Evolutionary conservation across 2,113 vertebrate genomes (phyloP), one percentile per base, ranked within the genome.

Genomic region (Isichthys henryi): DNA sequence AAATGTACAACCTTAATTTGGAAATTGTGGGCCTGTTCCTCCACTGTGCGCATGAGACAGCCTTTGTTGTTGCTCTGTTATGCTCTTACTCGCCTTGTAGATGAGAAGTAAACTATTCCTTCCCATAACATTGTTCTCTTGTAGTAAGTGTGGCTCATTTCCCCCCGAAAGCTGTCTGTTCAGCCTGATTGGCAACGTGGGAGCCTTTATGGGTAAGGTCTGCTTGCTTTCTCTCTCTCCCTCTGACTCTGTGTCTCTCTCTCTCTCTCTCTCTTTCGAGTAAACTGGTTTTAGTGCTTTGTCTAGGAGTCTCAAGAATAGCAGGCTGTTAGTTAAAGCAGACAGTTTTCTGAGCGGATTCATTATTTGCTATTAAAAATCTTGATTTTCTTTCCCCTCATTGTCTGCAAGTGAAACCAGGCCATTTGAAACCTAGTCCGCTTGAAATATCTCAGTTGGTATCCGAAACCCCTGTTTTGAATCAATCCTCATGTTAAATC

Each of bases 161-260:
- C 97, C 97, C 90, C 97, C 97, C 3, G 97, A 98, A 93, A 98
- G 97, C 94, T 98, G 97, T 90, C 95, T 98, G 92, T 98, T 98
- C 96, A 98, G 97, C 92, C 95, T 98, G 91, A 97, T 98, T 74
- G 97, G 97, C 86, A 98, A 98, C 85, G 91, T 98, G 50, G 97
- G 97, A 93, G 97, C 97, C 90, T 97, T 98, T 94, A 98, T 98
- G 97, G 97, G 97, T 98, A 93, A 96, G 97, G 92, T 11, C 56
- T 39, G 10, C 35, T 19, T 39, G 31, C 8, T 31, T 27, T 31
- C 62, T 70, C 10, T 0, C 62, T 13, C 62, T 70, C 1, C 2
- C 62, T 90, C 27, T 77, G 11, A n/a, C n/a, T n/a, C 62, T 66
- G 8, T 66, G 5, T n/a, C 3, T 35, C 11, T 13, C 27, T 19